A percentile compares a stretch with the other conserved stretches of the same genome.
Conservation (phyloP, 1,140 invertebrate genomes). For the Drosophila truncata region DNA sequence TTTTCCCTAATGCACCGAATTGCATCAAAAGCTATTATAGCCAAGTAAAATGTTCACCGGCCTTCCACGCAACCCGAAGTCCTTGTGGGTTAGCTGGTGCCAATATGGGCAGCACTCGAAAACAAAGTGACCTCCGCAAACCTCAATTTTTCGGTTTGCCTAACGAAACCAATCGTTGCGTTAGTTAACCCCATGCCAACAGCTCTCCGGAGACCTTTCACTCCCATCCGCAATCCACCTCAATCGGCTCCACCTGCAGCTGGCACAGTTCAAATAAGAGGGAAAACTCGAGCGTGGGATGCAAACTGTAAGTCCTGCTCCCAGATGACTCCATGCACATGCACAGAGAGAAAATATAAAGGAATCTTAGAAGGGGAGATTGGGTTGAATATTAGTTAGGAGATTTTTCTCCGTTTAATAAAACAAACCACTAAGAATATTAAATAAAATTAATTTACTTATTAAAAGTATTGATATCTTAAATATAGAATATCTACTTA, state of each 20-base stretch:
- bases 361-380: neutral
- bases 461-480: too few relatives aligned
- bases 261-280: conserved; percentile 25
- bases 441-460: too few relatives aligned
- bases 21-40: conserved; percentile 14
- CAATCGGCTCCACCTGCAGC: conserved; percentile 31
- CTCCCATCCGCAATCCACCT: conserved; percentile 30
- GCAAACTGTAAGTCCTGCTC: conserved; percentile 27
- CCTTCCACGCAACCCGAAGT: neutral
- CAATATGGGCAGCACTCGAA: conserved; percentile 35
- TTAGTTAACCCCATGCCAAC: conserved; percentile 52
- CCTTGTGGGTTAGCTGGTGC: conserved; percentile 19
- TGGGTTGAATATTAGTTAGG: neutral
- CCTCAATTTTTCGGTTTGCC: conserved; percentile 54
- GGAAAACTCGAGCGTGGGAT: conserved; percentile 25
- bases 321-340: conserved; percentile 39
- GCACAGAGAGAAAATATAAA: neutral
- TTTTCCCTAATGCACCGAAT: conserved; percentile 24
- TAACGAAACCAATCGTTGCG: conserved; percentile 64
- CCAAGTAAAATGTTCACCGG: neutral
- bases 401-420: too few relatives aligned
- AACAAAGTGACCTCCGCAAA: conserved; percentile 42
- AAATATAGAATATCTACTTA: neutral
- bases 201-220: conserved; percentile 36
- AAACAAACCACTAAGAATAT: too few relatives aligned